These are phyloP conservation scores for Ambastaia sidthimunki DNA, from an alignment of 2,797 vertebrate species.

Conservation along the genomic window DNA sequence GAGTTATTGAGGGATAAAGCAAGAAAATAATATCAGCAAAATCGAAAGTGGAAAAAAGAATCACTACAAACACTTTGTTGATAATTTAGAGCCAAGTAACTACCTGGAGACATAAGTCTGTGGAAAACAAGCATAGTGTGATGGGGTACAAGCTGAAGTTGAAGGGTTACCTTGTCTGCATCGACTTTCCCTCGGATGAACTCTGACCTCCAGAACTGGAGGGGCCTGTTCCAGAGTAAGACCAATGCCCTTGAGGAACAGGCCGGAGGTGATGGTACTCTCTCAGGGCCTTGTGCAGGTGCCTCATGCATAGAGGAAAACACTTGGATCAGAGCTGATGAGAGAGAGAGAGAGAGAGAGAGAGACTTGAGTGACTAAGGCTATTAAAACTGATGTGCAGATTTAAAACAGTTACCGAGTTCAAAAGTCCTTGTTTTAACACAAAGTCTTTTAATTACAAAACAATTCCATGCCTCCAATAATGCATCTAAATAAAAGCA, in stretches of 20 bases:
- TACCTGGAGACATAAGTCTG: neutral
- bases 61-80: neutral
- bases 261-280: constrained; percentile 95
- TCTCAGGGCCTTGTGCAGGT: constrained; percentile 88
- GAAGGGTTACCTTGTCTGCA: constrained; percentile 87
- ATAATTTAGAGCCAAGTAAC: neutral
- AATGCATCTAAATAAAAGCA: constrained; percentile 26
- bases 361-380: neutral
- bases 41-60: constrained; percentile 16
- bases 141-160: neutral
- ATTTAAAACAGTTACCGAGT: neutral
- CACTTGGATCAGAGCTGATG: constrained; percentile 88
- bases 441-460: constrained; percentile 36
- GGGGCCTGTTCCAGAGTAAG: constrained; percentile 92
- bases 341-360: no score
- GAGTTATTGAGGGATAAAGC: constrained; percentile 47
- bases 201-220: constrained; percentile 97
- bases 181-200: constrained; percentile 94
- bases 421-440: constrained; percentile 4
- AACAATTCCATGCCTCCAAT: neutral
- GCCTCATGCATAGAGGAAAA: constrained; percentile 94
- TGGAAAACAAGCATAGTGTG: constrained; percentile 8
- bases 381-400: constrained; percentile 1
- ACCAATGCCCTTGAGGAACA: constrained; percentile 96
- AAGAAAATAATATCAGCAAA: constrained; percentile 26